A percentile compares a stretch with the other conserved stretches of the same genome.
Evolutionary conservation across 2,888 invertebrate genomes (phyloP).

Genomic region (Agrochola litura): DNA sequence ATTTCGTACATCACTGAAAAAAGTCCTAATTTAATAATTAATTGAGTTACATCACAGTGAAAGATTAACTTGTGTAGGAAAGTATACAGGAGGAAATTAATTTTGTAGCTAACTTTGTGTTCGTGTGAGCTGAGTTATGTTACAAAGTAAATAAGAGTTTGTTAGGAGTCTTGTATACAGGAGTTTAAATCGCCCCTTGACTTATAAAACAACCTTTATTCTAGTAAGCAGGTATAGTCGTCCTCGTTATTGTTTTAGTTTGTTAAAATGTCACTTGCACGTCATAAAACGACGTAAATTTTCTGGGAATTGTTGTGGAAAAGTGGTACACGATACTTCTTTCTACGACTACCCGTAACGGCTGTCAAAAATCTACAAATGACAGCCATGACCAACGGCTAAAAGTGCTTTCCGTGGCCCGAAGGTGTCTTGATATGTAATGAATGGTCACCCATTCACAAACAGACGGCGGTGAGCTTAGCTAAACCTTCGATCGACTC

Average conservation of each 20-base stretch:
- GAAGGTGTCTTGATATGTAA: background rate
- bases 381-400: background rate
- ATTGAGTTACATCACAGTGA: constrained; percentile 57
- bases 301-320: background rate
- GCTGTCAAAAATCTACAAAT: background rate
- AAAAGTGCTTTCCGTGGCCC: background rate
- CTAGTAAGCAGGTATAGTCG: background rate
- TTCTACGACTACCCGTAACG: too few relatives aligned
- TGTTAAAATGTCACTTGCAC: background rate
- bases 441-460: background rate
- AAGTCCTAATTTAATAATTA: constrained; percentile 60
- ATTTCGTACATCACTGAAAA: constrained; percentile 47
- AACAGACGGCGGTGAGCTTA: background rate
- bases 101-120: constrained; percentile 28
- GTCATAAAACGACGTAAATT: background rate
- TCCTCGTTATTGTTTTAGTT: background rate
- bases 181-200: constrained; percentile 4
- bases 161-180: constrained; percentile 6
- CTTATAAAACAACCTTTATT: background rate
- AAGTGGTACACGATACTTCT: too few relatives aligned
- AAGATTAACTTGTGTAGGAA: constrained; percentile 48
- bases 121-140: background rate
- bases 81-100: constrained; percentile 15
- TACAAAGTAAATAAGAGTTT: constrained; percentile 6
- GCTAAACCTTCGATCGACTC: too few relatives aligned